Base-by-base conservation (phyloP, 2,797 vertebrate species). In the Crenuchus spilurus region DNA sequence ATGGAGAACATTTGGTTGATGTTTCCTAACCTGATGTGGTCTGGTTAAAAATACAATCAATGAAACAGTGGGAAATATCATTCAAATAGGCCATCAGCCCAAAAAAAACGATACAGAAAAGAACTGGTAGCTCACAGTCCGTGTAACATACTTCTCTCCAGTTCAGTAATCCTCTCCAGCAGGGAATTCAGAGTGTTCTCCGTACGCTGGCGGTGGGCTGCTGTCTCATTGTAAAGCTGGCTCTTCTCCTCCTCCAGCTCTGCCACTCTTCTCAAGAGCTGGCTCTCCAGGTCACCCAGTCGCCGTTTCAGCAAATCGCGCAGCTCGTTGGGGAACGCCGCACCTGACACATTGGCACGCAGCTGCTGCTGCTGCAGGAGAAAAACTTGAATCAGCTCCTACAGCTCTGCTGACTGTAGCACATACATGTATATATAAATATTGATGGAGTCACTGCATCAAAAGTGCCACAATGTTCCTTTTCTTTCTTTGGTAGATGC, bases 211-310 rank as follows among this genome's bases (percentile, higher is more conserved):
- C 96, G 92, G 81, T 99, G 97, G 63, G 94, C 94, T 0, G 95
- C 92, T 0, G 95, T 98, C 89, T 98, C 97, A 0, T 99, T 99
- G 89, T 96, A 96, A n/a, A 99, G 95, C 88, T 94, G 89, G 35
- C 93, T 96, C 79, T 97, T 98, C 89, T 98, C 96, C 66, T 97
- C 95, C 89, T 99, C 96, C 51, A 98, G 92, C 88, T 99, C 96
- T 0, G 95, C 91, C 91, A 98, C 97, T 88, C 97, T 97, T 86
- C 89, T 94, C 31, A 98, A 90, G 48, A 99, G 93, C 81, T 98
- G 97, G 55, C 92, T 93, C 85, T 99, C 97, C 83, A 99, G 92
- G 20, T 94, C 94, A 24, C 93, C 94, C 0, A 99, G 94, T 37
- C 96, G 92, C 51, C 89, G 91, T 77, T 96, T 94, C 11, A 99